Evolutionary conservation across 2,888 invertebrate species (phyloP), one percentile per base, ranked within the genome.

Genomic region (Chaetoderma sp.): DNA sequence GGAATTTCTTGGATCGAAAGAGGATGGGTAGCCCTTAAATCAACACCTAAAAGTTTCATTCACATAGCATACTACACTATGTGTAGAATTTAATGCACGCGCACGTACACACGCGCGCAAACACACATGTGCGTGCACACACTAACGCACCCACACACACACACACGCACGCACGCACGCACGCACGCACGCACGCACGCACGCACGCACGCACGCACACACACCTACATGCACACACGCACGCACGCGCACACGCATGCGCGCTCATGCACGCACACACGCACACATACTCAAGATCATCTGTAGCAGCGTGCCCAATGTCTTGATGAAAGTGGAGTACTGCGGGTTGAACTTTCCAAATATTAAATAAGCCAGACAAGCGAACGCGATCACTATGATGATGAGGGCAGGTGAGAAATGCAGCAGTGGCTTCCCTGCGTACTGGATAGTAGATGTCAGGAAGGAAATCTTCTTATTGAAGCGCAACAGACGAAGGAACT

Each of bases 321-420:
- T 72, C 4, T 73, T 70, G 16, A 81, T 28, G 23, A 81, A 75
- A 27, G 67, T 73, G 5, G 76, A 58, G 65, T 72, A 81, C 13
- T 62, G 73, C 68, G 47, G 44, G 8, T 76, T 61, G 3, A 36
- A 39, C 21, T 61, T 58, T 1, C 73, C 72, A 1, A 80, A 66
- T 0, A 75, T 44, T 0, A 79, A 63, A 64, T 68, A 75, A 44
- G 75, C 77, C 4, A 79, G 65, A 36, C 73, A 71, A 1, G 71
- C 78, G 74, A 86, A 87, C 1, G 85, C 80, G 45, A 69, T 49
- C 64, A 74, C 74, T 50, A 78, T 70, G 6, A 82, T 63, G 36
- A 82, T 60, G 72, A 86, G 85, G 21, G 80, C 77, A 21, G 83
- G 64, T 23, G 75, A 68, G 71, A 86, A 87, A 6, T 80, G 78